A percentile compares a stretch with the other conserved stretches of the same genome.
phyloP scores from a whole-genome alignment of 2,888 invertebrate genomes.

The Pachymerium ferrugineum region DNA sequence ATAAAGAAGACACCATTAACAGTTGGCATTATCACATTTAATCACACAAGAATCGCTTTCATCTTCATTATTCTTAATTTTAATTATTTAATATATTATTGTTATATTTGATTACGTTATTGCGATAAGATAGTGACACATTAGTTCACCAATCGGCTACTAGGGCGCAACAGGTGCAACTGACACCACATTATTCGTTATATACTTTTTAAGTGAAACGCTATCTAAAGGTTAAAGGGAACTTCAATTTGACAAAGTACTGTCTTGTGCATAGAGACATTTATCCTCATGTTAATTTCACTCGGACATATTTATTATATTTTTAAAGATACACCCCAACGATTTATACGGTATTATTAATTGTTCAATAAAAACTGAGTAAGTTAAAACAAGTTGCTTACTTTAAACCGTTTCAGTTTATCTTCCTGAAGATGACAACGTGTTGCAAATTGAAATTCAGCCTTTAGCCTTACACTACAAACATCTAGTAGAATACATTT shows the following conservation, averaged over 20 bases:
- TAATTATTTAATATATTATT: conserved; percentile 2
- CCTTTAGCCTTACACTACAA: not conserved
- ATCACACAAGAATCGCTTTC: not conserved
- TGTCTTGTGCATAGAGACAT: not conserved
- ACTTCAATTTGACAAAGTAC: not conserved
- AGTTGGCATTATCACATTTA: conserved; percentile 15
- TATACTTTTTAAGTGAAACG: not conserved
- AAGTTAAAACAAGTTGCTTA: not conserved
- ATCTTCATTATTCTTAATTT: not conserved
- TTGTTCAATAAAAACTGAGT: not conserved
- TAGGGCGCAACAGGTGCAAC: conserved; percentile 17
- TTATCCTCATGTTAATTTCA: not conserved
- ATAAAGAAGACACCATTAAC: not conserved
- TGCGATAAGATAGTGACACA: conserved; percentile 22
- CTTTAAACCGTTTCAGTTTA: not conserved
- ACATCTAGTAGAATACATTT: not conserved
- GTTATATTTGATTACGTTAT: conserved; percentile 6
- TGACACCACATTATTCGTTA: not conserved
- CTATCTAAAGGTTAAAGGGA: not conserved
- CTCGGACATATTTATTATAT: no score
- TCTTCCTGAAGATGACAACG: not conserved
- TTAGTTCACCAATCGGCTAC: conserved; percentile 20
- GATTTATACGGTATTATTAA: not conserved
- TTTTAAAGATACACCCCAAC: not conserved
- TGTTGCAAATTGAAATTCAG: not conserved